Conservation (phyloP, 2,113 vertebrate species). For the Gulo gulo region DNA sequence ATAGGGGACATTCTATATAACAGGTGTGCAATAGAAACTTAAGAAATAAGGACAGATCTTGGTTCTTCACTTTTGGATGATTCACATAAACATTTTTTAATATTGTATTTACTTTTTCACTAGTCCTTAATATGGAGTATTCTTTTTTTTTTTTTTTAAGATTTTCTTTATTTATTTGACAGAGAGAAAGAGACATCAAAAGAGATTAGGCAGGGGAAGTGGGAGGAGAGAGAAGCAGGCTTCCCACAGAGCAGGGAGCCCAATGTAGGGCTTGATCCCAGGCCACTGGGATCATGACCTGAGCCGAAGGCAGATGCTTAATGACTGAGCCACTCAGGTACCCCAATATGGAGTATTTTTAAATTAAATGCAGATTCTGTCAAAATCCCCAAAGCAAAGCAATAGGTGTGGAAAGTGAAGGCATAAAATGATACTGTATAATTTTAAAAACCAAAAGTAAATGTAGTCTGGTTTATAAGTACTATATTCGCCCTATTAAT, state of each 20-base stretch:
- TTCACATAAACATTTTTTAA: constrained; percentile 16
- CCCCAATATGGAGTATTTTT: not conserved
- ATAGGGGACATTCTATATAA: not conserved
- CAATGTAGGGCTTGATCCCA: too few species aligned
- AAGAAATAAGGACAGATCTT: not conserved
- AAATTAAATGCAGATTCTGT: not conserved
- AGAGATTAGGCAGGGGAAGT: too few species aligned
- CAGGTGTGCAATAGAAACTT: not conserved
- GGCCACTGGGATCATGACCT: too few species aligned
- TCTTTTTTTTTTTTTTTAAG: too few species aligned
- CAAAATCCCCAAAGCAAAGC: not conserved
- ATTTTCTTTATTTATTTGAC: too few species aligned
- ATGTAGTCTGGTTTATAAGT: not conserved
- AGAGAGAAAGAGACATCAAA: too few species aligned
- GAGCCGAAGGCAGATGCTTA: too few species aligned
- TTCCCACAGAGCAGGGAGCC: too few species aligned
- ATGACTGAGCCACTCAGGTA: too few species aligned
- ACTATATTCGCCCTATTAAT: not conserved
- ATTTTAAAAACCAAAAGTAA: not conserved
- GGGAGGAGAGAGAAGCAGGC: too few species aligned
- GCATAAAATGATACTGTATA: not conserved
- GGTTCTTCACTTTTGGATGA: constrained; percentile 38
- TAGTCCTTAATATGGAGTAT: not conserved
- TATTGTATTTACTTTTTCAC: constrained; percentile 4
- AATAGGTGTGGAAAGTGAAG: not conserved